Base-by-base conservation (phyloP, 2,888 invertebrate species). In the Melikaiella ostensackeni region DNA sequence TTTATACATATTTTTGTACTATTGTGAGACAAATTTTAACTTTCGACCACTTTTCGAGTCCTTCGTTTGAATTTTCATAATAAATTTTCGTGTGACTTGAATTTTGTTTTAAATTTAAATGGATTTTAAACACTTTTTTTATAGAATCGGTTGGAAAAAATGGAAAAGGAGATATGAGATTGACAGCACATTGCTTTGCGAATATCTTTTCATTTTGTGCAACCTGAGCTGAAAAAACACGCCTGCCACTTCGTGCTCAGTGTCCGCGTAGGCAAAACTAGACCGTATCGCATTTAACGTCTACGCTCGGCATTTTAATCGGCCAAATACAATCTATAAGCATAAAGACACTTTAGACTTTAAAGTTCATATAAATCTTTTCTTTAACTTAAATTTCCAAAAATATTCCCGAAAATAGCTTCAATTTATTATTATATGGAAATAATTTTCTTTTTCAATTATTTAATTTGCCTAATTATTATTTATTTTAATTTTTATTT, bases 261-360 rank as follows among this genome's bases (percentile, higher is more conserved):
- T 66, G 66, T 50, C n/a, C 46, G 70, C 70, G 70, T 70, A 66
- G 66, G 66, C 66, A 66, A 66, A 66, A 46, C 46, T 46, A 42
- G 42, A 66, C 66, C 70, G 70, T 46, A 70, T 70, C 70, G 50
- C 50, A 70, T 50, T 66, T 24, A 70, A 70, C 24, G 46, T 70
- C 50, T 70, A 70, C 70, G 46, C 70, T 70, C 66, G 70, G 46
- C 70, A 70, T 70, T 50, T 70, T 50, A 70, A 70, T 50, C 70
- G 30, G 30, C 27, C 24, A 70, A 70, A 70, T 70, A 46, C 24
- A 70, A 64, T 42, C 21, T 64, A 64, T 64, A 64, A 38, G 21
- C 16, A 38, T 64, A 38, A 21, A 64, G 35, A 64, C 24, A 50
- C 27, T 42, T 66, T 30, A 30, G 24, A 66, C 16, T 66, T 66